Evolutionary conservation across 1,140 invertebrate species (phyloP).

Genomic region (Heterodera carotae): DNA sequence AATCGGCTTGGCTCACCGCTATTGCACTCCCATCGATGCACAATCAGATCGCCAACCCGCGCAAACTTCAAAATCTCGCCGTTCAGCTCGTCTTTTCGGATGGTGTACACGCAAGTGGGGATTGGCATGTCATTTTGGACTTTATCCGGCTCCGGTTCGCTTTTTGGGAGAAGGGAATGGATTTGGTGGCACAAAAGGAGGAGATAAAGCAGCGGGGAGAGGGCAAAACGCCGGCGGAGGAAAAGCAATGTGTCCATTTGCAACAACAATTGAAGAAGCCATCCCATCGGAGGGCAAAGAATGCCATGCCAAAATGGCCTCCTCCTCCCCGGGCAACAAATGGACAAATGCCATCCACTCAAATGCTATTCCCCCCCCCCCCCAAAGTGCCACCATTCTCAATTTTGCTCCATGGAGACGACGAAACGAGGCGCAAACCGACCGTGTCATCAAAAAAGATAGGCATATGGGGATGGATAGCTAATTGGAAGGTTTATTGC

Average conservation of each 20-base stretch:
- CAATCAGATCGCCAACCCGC: slow-evolving; percentile 61
- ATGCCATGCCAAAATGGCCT: slow-evolving; percentile 3
- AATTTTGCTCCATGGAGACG: background rate
- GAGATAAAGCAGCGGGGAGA: background rate
- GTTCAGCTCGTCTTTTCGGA: slow-evolving; percentile 63
- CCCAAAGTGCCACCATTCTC: too few species aligned
- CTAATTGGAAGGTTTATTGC: too few species aligned
- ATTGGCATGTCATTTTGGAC: slow-evolving; percentile 59
- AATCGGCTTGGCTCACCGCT: slow-evolving; percentile 42
- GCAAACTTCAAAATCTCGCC: slow-evolving; percentile 60
- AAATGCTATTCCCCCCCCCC: too few species aligned
- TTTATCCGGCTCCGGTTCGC: slow-evolving; percentile 49
- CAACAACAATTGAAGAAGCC: background rate
- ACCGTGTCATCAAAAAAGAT: too few species aligned
- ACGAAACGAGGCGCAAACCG: too few species aligned
- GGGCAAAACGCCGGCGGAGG: background rate
- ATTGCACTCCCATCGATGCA: slow-evolving; percentile 64
- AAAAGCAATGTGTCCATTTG: background rate
- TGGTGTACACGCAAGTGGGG: slow-evolving; percentile 61
- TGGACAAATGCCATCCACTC: slow-evolving; percentile 12
- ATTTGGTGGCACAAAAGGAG: background rate
- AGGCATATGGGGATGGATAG: too few species aligned
- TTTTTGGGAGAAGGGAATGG: slow-evolving; percentile 2
- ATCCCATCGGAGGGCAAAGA: background rate
- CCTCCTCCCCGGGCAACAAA: slow-evolving; percentile 17